A percentile compares a stretch with the other conserved stretches of the same genome.
Conservation (phyloP, 2,113 vertebrate genomes). For the Malurus melanocephalus region DNA sequence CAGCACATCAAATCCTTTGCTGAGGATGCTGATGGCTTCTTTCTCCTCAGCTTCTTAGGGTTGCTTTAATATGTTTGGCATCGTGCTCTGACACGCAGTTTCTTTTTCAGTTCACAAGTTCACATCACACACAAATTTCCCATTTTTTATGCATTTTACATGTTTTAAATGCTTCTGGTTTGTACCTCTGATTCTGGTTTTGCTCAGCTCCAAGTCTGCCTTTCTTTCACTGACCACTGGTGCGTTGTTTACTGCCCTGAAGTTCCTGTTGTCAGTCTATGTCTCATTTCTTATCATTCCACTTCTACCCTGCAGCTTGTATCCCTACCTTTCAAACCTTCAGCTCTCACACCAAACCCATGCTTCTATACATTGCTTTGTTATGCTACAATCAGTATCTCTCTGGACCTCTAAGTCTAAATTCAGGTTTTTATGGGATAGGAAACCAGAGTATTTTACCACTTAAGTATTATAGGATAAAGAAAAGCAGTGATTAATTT, state of each 20-base stretch:
- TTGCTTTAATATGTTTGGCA: not conserved
- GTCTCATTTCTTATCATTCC: not conserved
- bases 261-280: not conserved
- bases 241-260: not conserved
- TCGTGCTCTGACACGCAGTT: not conserved
- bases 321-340: not conserved
- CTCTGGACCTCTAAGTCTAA: not conserved
- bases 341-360: not conserved
- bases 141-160: not conserved
- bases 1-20: not conserved
- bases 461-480: not conserved
- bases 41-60: not conserved
- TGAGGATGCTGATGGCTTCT: not conserved
- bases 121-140: fast-evolving
- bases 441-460: not conserved
- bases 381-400: not conserved
- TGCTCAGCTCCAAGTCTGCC: not conserved
- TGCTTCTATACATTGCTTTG: not conserved
- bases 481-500: not conserved
- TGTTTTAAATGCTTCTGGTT: not conserved
- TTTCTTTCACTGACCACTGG: not conserved
- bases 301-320: not conserved
- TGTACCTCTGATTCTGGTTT: not conserved
- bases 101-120: not conserved
- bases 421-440: not conserved